These are phyloP conservation scores for Brachystomella parvula DNA, from an alignment of 1,140 invertebrate genomes.

Conservation along the genomic window DNA sequence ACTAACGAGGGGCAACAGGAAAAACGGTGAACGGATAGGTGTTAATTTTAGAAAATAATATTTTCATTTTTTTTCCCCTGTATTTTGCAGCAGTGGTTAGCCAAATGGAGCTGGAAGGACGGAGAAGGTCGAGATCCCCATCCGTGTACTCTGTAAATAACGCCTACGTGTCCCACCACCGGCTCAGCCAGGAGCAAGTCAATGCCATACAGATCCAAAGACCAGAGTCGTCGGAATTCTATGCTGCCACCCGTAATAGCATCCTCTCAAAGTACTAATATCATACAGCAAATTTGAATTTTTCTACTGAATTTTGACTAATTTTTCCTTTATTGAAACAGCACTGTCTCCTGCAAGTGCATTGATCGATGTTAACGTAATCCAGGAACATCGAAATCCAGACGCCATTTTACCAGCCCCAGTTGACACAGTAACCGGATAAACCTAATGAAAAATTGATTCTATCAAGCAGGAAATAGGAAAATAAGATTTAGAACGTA, in stretches of 20 bases:
- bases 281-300: too few species aligned
- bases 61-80: not conserved
- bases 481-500: too few species aligned
- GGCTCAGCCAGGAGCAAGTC: conserved; percentile 4
- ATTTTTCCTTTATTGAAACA: not conserved
- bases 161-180: not conserved
- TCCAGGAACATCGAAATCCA: not conserved
- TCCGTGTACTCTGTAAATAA: not conserved
- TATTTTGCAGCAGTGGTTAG: not conserved
- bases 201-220: conserved; percentile 2
- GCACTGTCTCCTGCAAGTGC: not conserved
- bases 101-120: not conserved
- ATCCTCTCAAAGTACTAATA: not conserved
- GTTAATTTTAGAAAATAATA: too few species aligned
- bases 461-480: too few species aligned
- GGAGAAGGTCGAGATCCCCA: not conserved
- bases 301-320: not conserved
- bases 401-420: too few species aligned
- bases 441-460: too few species aligned
- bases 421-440: too few species aligned
- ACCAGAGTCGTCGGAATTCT: not conserved
- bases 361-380: not conserved
- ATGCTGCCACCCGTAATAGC: not conserved
- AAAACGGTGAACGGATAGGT: too few species aligned
- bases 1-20: too few species aligned